These are phyloP conservation scores for Phalera bucephala DNA, from an alignment of 2,888 invertebrate species.

Conservation along the genomic window DNA sequence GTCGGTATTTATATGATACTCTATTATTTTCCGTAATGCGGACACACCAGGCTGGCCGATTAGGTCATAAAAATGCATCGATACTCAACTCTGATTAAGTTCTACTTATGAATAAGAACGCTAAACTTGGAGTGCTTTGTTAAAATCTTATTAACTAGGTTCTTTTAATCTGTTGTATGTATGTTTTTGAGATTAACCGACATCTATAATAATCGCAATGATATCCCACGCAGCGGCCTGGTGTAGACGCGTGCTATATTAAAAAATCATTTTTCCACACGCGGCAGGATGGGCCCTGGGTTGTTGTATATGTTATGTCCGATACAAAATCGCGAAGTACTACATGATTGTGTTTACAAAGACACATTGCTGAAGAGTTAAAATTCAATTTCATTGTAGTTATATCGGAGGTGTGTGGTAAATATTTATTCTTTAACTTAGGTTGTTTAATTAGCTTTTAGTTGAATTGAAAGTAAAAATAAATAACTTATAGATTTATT, in stretches of 20 bases:
- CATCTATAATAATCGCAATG: too few species aligned
- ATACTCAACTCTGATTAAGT: too few species aligned
- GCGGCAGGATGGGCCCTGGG: too few species aligned
- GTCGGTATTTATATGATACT: background rate
- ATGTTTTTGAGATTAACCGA: too few species aligned
- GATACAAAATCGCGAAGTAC: constrained; percentile 20
- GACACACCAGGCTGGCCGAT: background rate
- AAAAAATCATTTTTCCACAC: too few species aligned
- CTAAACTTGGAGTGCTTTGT: too few species aligned
- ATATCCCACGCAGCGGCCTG: constrained; percentile 2
- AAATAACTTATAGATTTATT: constrained; percentile 24
- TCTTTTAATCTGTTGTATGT: too few species aligned
- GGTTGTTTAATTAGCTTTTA: constrained; percentile 42
- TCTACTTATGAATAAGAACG: too few species aligned
- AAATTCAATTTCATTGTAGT: constrained; percentile 38
- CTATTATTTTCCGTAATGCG: background rate
- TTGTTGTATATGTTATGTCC: constrained; percentile 15
- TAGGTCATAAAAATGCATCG: too few species aligned
- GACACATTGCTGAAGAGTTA: constrained; percentile 50
- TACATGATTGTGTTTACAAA: constrained; percentile 33
- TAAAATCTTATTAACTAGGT: too few species aligned
- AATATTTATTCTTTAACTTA: constrained; percentile 64
- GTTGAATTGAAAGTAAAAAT: constrained; percentile 30
- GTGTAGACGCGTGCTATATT: background rate
- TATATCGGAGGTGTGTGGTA: constrained; percentile 54